Evolutionary conservation across 2,113 vertebrate species (phyloP).

Genomic region (Hippolais icterina): DNA sequence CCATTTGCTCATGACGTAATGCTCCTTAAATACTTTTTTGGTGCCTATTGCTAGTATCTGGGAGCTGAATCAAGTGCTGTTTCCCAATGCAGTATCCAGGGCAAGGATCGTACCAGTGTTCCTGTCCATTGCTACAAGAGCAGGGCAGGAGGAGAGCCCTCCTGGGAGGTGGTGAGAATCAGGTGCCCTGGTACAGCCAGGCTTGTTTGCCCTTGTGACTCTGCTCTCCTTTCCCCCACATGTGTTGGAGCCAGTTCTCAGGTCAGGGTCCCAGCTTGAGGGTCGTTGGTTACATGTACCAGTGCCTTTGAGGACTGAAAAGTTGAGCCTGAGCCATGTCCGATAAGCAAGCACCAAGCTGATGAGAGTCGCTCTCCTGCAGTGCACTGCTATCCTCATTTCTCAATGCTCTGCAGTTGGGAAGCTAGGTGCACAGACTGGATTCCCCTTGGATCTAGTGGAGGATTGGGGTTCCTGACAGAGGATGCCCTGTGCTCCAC

Average conservation of each 20-base stretch:
- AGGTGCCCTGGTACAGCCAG: not conserved
- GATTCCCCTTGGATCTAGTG: slow-evolving; percentile 62
- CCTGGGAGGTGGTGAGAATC: not conserved
- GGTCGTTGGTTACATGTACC: not conserved
- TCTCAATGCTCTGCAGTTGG: slow-evolving; percentile 57
- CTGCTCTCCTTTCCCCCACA: not conserved
- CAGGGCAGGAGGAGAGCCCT: not conserved
- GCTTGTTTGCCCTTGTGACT: not conserved
- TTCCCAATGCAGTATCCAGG: not conserved
- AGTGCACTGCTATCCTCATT: slow-evolving; percentile 41
- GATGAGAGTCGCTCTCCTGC: slow-evolving; percentile 45
- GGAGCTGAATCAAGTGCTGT: not conserved
- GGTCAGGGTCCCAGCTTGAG: not conserved
- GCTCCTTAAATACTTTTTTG: not conserved
- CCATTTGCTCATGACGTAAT: not conserved
- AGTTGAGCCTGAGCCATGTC: slow-evolving; percentile 8
- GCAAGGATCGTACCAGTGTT: not conserved
- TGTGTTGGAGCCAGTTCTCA: not conserved
- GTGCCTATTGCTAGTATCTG: not conserved
- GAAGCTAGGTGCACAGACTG: slow-evolving; percentile 60
- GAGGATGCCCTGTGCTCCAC: slow-evolving; percentile 4
- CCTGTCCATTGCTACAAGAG: not conserved
- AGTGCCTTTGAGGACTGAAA: slow-evolving; percentile 26
- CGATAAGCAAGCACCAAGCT: slow-evolving; percentile 24
- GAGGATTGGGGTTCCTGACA: slow-evolving; percentile 33